A percentile compares a stretch with the other conserved stretches of the same genome.
These are phyloP conservation scores for Lutjanus argentimaculatus DNA, from an alignment of 2,797 vertebrate genomes.

Conservation along the genomic window DNA sequence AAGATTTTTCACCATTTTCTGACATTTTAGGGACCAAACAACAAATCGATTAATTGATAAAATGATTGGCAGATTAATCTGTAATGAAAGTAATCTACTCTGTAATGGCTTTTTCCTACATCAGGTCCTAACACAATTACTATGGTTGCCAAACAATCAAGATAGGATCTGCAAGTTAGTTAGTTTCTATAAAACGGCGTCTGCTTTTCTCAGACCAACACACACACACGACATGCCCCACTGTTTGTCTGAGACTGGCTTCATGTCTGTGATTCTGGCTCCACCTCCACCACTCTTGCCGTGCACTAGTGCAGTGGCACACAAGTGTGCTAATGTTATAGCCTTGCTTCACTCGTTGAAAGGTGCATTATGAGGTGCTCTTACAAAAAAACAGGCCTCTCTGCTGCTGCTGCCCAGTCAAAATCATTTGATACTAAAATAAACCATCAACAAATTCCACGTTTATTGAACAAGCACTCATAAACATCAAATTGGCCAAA, in stretches of 20 bases:
- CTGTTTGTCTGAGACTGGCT: constrained; percentile 70
- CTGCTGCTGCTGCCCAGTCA: not conserved
- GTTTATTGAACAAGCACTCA: constrained; percentile 23
- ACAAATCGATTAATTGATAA: no score
- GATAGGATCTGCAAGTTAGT: no score
- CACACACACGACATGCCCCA: constrained; percentile 31
- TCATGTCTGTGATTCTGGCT: constrained; percentile 66
- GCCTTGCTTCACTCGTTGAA: constrained; percentile 12
- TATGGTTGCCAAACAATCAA: no score
- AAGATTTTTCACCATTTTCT: no score
- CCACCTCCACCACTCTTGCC: constrained; percentile 41
- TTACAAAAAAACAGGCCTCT: constrained; percentile 26
- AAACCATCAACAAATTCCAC: constrained; percentile 36
- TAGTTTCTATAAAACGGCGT: not conserved
- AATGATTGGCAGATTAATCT: no score
- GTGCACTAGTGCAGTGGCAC: constrained; percentile 30
- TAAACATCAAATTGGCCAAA: constrained; percentile 39
- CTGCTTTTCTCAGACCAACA: constrained; percentile 13
- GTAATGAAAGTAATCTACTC: no score
- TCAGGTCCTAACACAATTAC: no score
- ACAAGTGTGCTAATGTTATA: constrained; percentile 39
- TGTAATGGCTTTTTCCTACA: no score
- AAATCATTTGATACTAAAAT: constrained; percentile 33
- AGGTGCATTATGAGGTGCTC: constrained; percentile 14
- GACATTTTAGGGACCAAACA: no score